These are phyloP conservation scores for Lasioglossum albipes DNA, from an alignment of 1,140 invertebrate species.

Conservation along the genomic window DNA sequence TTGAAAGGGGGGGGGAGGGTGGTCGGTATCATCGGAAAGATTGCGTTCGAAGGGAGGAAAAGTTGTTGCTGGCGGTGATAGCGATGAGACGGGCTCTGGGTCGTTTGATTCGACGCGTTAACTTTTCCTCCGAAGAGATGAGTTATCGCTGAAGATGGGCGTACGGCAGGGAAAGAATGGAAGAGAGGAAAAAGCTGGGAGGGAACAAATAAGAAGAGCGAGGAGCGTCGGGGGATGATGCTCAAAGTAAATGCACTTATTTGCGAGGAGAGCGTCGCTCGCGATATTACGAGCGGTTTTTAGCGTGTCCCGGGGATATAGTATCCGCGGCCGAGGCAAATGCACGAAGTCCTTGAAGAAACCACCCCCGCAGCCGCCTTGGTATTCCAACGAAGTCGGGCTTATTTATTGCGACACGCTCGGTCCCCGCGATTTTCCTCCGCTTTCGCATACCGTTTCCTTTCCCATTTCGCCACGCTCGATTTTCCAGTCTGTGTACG, in stretches of 20 bases:
- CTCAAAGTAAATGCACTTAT: slow-evolving; percentile 9
- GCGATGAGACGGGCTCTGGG: too few species aligned
- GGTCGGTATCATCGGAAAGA: neutral
- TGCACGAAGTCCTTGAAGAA: neutral
- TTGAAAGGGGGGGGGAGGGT: too few species aligned
- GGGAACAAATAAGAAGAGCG: neutral
- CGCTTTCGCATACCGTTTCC: neutral
- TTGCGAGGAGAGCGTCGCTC: neutral
- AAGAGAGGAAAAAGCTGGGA: neutral
- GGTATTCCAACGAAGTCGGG: neutral
- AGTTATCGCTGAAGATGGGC: neutral
- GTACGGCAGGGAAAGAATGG: neutral
- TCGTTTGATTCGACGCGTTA: neutral
- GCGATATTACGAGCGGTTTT: slow-evolving; percentile 4
- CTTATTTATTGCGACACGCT: slow-evolving; percentile 16
- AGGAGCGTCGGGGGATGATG: neutral
- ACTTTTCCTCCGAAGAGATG: neutral
- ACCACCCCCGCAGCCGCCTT: neutral
- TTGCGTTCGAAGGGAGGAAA: neutral
- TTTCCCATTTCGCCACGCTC: slow-evolving; percentile 1
- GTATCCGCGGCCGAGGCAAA: neutral
- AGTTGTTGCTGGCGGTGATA: neutral
- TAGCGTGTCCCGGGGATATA: neutral
- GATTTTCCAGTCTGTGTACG: neutral
- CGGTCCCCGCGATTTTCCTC: slow-evolving; percentile 6